phyloP scores from a whole-genome alignment of 2,113 vertebrate genomes.

The Cyprinodon brontotheroides region DNA sequence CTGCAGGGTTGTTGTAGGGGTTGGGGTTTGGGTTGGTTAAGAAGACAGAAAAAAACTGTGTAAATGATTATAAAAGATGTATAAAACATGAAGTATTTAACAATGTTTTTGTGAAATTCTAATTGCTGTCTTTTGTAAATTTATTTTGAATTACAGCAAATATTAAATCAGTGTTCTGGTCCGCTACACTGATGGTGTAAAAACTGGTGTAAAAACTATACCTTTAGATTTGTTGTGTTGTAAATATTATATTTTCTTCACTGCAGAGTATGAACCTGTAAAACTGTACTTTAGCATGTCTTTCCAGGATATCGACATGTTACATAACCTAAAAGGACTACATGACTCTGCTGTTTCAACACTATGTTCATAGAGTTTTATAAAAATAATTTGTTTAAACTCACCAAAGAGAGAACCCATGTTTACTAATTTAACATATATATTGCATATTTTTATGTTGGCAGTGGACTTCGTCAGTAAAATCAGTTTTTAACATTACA shows the following conservation, averaged over 20 bases:
- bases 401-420: conserved; percentile 65
- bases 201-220: conserved; percentile 1
- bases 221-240: conserved; percentile 19
- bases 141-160: conserved; percentile 19
- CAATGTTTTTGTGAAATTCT: conserved; percentile 17
- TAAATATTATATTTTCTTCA: conserved; percentile 35
- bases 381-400: conserved; percentile 31
- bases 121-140: conserved; percentile 27
- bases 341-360: conserved; percentile 8
- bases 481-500: conserved; percentile 25
- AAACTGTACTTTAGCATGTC: neutral
- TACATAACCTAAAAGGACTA: neutral
- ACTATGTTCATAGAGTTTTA: conserved; percentile 32
- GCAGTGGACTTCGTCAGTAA: conserved; percentile 32
- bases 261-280: conserved; percentile 1
- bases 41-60: neutral
- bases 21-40: neutral
- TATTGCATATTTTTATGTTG: conserved; percentile 31
- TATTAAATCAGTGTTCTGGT: conserved; percentile 23
- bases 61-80: conserved; percentile 11
- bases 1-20: neutral
- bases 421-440: conserved; percentile 46
- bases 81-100: conserved; percentile 7
- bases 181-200: conserved; percentile 1
- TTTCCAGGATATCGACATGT: neutral